Evolutionary conservation across 1,140 invertebrate species (phyloP), one percentile per base, ranked within the genome.

Genomic region (Caenorhabditis brenneri): DNA sequence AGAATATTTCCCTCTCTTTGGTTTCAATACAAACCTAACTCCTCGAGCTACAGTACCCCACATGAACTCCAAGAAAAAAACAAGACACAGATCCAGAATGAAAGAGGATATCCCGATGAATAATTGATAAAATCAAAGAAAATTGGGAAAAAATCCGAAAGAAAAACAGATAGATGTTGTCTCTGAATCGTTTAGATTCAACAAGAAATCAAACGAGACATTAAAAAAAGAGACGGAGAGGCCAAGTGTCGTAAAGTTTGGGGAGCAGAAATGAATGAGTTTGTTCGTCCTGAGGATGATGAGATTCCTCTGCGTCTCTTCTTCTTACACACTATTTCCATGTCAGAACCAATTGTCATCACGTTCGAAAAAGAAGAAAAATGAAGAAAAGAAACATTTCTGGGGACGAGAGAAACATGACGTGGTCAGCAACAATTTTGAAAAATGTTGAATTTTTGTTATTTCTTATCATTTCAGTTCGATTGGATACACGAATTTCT

Each of bases 181-280:
- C 24, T 55, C 24, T 10, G 15, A 27, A 12, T 27, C 24, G 22
- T 55, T 55, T 55, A 22, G 10, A 74, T 36, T 74, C 29, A 2
- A 7, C 24, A 27, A 6, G 53, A 55, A 55, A 74, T 74, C 36
- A 74, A 74, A 74, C n/a, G n/a, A n/a, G n/a, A n/a, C n/a, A n/a
- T n/a, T 29, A 74, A 42, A 46, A 74, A 74, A 74, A 74, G 5
- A 5, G 36, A 5, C 5, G 3, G 9, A n/a, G 58, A 19, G 58
- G 58, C 15, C 65, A 74, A 74, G 65, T 74, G 65, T 74, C 65
- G 65, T 74, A 74, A 74, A 39, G 65, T 74, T 74, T 74, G 65
- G 65, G 36, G 65, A 74, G 65, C 65, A 74, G 36, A 74, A 74
- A 74, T 74, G 65, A 74, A 74, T 74, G 65, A 74, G 65, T 15